Base-by-base conservation (phyloP, 2,113 vertebrate species). In the Circaetus cinerascens region DNA sequence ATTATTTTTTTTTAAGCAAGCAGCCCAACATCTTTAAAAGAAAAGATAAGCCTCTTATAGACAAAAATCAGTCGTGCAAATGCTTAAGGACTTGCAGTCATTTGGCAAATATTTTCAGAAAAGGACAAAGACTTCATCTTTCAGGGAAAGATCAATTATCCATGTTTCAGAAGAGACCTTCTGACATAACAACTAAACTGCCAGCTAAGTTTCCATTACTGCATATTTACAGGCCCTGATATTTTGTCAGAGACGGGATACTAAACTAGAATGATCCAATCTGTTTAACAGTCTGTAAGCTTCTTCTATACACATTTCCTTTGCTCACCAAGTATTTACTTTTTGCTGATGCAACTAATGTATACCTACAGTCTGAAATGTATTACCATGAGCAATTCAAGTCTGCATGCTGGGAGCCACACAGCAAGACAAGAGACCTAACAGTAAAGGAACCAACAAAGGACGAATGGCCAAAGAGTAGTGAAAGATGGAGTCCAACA, bases 261-360 rank as follows among this genome's bases (percentile, higher is more conserved):
- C 85, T 85, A 90, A 90, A 83, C 53, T 69, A 73, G 53, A 96
- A 93, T 26, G 60, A 96, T 88, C 74, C 85, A 75, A 90, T 91
- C 83, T 96, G 81, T 97, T 95, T 92, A 96, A 72, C 48, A 76
- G 55, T 75, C 55, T 88, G 81, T 69, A 94, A 94, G 62, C 57
- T 92, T 30, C 71, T 96, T 91, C 92, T 92, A 76, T 86, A 94
- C 67, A 96, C 93, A 93, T 69, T 90, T 79, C 88, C 71, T 95
- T 71, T 88, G 48, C 90, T 87, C 87, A 85, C 66, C 38, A 55
- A 92, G 34, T 94, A 96, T 95, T 96, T 96, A 91, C 90, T 88
- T 96, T 87, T 82, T 80, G 53, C 87, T 91, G 83, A 83, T 95
- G 72, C 91, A 89, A 63, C 83, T 95, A 96, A 97, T 94, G 89